Evolutionary conservation across 2,113 vertebrate genomes (phyloP).

Genomic region (Pseudopipra pipra): DNA sequence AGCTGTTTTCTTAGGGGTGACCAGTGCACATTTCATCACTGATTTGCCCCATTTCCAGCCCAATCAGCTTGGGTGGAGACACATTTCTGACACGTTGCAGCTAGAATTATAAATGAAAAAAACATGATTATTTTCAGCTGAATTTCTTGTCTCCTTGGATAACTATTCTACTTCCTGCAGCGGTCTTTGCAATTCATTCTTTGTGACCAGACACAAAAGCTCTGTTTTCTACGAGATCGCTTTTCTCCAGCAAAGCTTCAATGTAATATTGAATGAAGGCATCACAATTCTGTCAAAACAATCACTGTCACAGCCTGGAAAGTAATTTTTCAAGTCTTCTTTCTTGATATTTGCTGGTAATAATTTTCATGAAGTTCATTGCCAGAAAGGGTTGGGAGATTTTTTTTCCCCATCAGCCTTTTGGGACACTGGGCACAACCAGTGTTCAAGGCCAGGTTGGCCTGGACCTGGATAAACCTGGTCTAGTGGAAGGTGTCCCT

Average conservation of each 20-base stretch:
- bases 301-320: not conserved
- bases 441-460: not conserved
- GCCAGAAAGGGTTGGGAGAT: not conserved
- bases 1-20: not conserved
- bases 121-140: slow-evolving; percentile 2
- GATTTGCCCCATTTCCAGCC: not conserved
- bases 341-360: not conserved
- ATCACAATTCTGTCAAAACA: not conserved
- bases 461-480: not conserved
- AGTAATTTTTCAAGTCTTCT: not conserved
- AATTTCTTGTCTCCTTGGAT: not conserved
- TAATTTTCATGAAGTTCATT: not conserved
- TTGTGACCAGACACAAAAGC: slow-evolving; percentile 23
- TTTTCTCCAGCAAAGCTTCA: slow-evolving; percentile 27
- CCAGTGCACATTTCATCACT: not conserved
- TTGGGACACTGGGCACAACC: not conserved
- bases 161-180: slow-evolving; percentile 9
- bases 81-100: not conserved
- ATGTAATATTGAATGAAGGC: not conserved
- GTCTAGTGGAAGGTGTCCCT: not conserved
- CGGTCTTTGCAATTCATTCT: not conserved
- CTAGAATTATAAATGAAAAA: not conserved
- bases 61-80: not conserved
- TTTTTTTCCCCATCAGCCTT: not conserved
- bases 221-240: not conserved